Conservation (phyloP, 1,140 invertebrate species). For the Drosophila tsacasi region DNA sequence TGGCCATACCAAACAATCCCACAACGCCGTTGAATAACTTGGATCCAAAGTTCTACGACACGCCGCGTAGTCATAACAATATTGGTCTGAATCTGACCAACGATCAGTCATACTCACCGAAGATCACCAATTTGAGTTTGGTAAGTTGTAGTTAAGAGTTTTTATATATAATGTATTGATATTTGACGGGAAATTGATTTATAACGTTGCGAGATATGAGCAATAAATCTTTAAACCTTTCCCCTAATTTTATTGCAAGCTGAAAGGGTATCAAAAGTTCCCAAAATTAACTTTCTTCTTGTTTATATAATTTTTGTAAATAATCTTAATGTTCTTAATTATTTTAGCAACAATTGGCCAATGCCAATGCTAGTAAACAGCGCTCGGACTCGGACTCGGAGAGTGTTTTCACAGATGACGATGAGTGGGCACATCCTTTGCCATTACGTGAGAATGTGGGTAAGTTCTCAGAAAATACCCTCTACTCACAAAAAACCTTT, state of each 20-base stretch:
- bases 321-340: neutral
- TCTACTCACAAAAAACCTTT: too few relatives aligned
- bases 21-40: constrained; percentile 80
- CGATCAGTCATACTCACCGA: constrained; percentile 84
- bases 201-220: too few relatives aligned
- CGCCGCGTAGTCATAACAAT: constrained; percentile 85
- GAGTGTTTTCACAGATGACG: constrained; percentile 87
- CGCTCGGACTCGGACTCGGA: constrained; percentile 87
- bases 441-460: constrained; percentile 81
- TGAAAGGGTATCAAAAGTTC: too few relatives aligned
- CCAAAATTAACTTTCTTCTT: too few relatives aligned
- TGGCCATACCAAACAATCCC: constrained; percentile 60
- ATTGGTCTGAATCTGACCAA: constrained; percentile 84
- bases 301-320: too few relatives aligned
- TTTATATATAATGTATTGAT: too few relatives aligned
- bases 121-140: constrained; percentile 80
- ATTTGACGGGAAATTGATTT: too few relatives aligned
- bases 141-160: constrained; percentile 25
- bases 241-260: too few relatives aligned
- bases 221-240: too few relatives aligned
- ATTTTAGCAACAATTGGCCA: constrained; percentile 66
- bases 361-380: constrained; percentile 56
- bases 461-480: constrained; percentile 18
- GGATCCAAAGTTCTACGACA: constrained; percentile 87
- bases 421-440: constrained; percentile 86